Conservation (phyloP, 2,888 invertebrate genomes). For the Xiphydria camelus region DNA sequence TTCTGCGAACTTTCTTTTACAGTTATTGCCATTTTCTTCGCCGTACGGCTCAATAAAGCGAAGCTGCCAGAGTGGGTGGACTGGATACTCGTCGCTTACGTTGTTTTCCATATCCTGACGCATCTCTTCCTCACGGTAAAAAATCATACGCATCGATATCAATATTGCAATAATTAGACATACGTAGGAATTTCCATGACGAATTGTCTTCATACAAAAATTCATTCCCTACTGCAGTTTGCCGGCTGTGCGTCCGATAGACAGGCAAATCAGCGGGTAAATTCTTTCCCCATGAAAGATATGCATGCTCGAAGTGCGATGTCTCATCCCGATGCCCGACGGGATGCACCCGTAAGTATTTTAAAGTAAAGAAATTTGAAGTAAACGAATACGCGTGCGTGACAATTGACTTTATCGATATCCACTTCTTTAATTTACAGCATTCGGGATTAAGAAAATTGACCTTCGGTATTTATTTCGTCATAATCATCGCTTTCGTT, state of each 20-base stretch:
- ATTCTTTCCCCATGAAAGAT: constrained; percentile 86
- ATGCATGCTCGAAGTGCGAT: constrained; percentile 67
- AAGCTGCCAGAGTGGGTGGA: constrained; percentile 85
- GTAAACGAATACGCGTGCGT: background rate
- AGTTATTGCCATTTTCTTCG: constrained; percentile 94
- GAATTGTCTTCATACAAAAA: constrained; percentile 1
- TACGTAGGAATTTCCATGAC: background rate
- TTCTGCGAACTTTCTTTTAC: constrained; percentile 46
- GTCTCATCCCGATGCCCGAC: constrained; percentile 71
- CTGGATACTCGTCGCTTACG: constrained; percentile 86
- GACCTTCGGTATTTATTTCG: constrained; percentile 76
- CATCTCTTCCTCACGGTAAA: constrained; percentile 85
- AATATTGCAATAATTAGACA: background rate
- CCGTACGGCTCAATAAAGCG: constrained; percentile 82
- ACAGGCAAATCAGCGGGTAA: constrained; percentile 72
- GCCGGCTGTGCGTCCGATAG: constrained; percentile 77
- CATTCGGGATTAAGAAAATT: constrained; percentile 77
- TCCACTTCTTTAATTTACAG: constrained; percentile 60
- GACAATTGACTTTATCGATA: background rate
- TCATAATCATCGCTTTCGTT: constrained; percentile 71
- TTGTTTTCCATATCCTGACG: constrained; percentile 85
- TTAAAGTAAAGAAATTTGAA: constrained; percentile 14
- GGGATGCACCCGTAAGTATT: constrained; percentile 76
- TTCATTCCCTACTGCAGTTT: constrained; percentile 63
- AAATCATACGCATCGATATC: background rate